Evolutionary conservation across 64 coral and sea anemone species (phyloP).

Genomic region (Stylophora pistillata): DNA sequence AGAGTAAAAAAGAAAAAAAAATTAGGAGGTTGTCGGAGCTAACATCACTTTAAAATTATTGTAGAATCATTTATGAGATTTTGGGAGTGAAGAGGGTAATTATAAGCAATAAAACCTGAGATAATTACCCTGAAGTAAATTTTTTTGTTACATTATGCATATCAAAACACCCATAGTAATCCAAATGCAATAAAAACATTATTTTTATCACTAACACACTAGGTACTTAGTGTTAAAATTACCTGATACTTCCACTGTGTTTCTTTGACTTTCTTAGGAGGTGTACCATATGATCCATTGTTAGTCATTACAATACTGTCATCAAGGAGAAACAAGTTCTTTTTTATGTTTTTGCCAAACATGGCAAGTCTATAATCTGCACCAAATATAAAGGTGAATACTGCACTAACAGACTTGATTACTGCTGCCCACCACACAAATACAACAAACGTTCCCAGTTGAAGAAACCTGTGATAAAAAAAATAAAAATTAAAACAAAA

Average conservation of each 20-base stretch:
- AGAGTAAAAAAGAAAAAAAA: no score
- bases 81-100: no score
- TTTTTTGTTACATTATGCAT: no score
- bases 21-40: no score
- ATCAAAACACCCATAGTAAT: no score
- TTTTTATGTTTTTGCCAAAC: conserved; percentile 61
- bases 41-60: no score
- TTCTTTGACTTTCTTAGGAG: conserved; percentile 57
- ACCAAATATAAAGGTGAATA: conserved; percentile 56
- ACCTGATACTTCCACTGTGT: conserved; percentile 60
- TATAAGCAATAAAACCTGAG: not conserved
- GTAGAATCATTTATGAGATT: no score
- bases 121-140: no score
- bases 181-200: no score
- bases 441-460: conserved; percentile 44
- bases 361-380: conserved; percentile 61
- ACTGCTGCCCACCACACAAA: conserved; percentile 53
- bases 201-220: not conserved
- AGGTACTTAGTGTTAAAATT: not conserved
- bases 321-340: conserved; percentile 61
- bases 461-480: conserved; percentile 27
- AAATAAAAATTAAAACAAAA: not conserved
- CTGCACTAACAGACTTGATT: conserved; percentile 33
- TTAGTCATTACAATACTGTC: conserved; percentile 41
- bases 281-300: conserved; percentile 77